phyloP scores from a whole-genome alignment of 2,797 vertebrate species.

The Gallirallus australis region DNA sequence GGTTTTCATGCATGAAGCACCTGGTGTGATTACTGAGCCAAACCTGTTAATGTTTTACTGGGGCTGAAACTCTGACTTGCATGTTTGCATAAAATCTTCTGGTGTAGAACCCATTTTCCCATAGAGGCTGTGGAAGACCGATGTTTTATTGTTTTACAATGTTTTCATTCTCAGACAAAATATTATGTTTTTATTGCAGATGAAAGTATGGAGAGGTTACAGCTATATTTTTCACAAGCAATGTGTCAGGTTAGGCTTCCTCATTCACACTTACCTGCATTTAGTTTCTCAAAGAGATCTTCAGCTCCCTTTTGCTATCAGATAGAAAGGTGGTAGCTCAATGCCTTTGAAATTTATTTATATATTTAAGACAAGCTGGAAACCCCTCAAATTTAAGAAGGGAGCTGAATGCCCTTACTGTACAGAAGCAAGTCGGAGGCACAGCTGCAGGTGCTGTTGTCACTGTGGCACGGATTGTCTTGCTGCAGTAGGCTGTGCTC shows the following conservation, averaged over 20 bases:
- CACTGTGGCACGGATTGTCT: background rate
- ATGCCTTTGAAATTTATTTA: background rate
- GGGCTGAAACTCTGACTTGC: background rate
- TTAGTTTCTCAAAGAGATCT: background rate
- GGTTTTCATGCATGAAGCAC: background rate
- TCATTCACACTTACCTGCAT: background rate
- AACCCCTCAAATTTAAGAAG: background rate
- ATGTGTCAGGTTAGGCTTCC: background rate
- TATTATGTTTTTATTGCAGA: background rate
- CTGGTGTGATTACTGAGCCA: background rate
- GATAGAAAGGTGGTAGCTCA: background rate
- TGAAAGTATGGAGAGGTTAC: background rate
- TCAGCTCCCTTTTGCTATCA: background rate
- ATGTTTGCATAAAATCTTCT: background rate
- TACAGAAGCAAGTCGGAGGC: background rate
- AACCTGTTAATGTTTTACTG: background rate
- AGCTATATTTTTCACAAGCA: background rate
- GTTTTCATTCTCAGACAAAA: background rate
- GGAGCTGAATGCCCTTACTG: background rate
- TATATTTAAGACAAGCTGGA: background rate
- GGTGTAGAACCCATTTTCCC: background rate
- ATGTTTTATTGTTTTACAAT: background rate
- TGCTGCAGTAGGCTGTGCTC: background rate
- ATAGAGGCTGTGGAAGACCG: background rate
- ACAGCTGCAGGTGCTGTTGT: background rate